phyloP scores from a whole-genome alignment of 2,888 invertebrate genomes.

The Calameuta idolon region DNA sequence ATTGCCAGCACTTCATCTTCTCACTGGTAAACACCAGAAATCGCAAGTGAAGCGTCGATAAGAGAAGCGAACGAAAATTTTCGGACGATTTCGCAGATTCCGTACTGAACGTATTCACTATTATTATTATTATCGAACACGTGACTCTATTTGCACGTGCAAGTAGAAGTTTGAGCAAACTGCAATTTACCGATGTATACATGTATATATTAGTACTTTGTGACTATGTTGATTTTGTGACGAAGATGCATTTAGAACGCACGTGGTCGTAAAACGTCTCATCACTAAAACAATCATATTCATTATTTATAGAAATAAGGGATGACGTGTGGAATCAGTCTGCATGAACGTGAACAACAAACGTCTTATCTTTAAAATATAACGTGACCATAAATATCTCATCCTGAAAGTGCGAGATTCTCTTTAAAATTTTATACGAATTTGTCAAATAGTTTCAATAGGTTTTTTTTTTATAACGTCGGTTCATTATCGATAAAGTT shows the following conservation, averaged over 20 bases:
- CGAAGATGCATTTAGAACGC: no score
- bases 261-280: no score
- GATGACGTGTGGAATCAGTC: neutral
- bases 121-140: neutral
- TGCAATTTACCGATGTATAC: neutral
- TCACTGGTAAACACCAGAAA: constrained; percentile 46
- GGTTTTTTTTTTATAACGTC: neutral
- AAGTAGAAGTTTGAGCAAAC: neutral
- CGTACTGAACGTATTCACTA: neutral
- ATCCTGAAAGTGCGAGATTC: no score
- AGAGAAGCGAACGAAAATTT: neutral
- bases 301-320: no score
- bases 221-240: neutral
- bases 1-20: constrained; percentile 34
- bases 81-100: neutral
- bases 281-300: no score
- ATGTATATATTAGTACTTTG: neutral
- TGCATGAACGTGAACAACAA: neutral
- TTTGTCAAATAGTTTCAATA: neutral
- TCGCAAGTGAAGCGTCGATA: constrained; percentile 30
- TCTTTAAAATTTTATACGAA: neutral
- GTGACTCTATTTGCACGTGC: neutral
- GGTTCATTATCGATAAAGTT: neutral
- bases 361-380: no score
- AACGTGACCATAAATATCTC: no score